These are phyloP conservation scores for Drosophila longiperda DNA, from an alignment of 2,888 invertebrate species.

Conservation along the genomic window DNA sequence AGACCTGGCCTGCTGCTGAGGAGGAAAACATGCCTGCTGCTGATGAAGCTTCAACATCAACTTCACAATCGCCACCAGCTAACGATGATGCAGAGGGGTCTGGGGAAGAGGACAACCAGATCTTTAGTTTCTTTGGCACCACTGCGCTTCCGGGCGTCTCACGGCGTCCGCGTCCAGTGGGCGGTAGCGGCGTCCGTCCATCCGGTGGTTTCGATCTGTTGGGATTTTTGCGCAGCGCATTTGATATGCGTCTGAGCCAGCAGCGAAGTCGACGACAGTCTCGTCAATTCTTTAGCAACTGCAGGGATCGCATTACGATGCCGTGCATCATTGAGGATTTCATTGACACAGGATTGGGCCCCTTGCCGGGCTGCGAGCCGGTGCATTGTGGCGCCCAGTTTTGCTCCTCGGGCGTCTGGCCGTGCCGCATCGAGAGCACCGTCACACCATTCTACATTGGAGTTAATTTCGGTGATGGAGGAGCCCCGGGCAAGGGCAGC, in stretches of 20 bases:
- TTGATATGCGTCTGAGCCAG: constrained; percentile 67
- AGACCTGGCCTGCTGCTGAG: neutral
- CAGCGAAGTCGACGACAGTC: constrained; percentile 46
- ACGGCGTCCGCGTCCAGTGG: constrained; percentile 75
- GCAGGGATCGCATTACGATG: constrained; percentile 91
- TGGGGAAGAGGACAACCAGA: constrained; percentile 82
- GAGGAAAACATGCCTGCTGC: constrained; percentile 32
- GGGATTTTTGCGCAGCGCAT: constrained; percentile 82
- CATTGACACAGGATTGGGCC: constrained; percentile 87
- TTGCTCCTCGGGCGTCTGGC: constrained; percentile 86
- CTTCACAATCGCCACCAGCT: constrained; percentile 36
- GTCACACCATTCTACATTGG: constrained; percentile 92
- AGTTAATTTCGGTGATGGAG: constrained; percentile 91
- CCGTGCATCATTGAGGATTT: constrained; percentile 94
- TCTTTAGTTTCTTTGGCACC: constrained; percentile 57
- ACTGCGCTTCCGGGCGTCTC: constrained; percentile 62
- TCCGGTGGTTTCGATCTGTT: constrained; percentile 82
- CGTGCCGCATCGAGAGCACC: constrained; percentile 89
- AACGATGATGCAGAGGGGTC: constrained; percentile 86
- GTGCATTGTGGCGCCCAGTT: constrained; percentile 92
- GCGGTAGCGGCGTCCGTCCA: constrained; percentile 57
- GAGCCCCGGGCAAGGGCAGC: constrained; percentile 87
- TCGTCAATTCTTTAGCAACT: constrained; percentile 84
- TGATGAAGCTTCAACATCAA: constrained; percentile 41
- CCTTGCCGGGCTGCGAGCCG: constrained; percentile 88